Conservation (phyloP, 1,140 invertebrate species). For the Bombyx mandarina region DNA sequence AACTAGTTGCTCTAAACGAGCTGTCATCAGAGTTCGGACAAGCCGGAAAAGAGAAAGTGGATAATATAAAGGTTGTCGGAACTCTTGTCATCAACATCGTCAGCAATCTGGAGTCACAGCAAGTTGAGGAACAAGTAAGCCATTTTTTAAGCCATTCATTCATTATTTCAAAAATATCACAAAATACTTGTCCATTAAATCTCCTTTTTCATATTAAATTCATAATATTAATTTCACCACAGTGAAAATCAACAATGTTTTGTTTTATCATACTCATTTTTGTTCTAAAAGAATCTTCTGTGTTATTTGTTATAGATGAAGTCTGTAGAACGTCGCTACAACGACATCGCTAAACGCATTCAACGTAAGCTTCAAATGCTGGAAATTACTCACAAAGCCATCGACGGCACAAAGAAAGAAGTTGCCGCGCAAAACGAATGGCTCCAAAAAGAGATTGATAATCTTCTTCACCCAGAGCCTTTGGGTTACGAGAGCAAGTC, state of each 20-base stretch:
- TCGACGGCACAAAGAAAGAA: slow-evolving; percentile 81
- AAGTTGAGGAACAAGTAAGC: slow-evolving; percentile 87
- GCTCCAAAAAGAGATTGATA: slow-evolving; percentile 82
- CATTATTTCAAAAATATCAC: no score
- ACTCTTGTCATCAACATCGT: slow-evolving; percentile 82
- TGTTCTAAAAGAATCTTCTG: neutral
- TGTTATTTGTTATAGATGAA: slow-evolving; percentile 74
- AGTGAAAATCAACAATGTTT: no score
- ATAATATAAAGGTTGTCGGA: slow-evolving; percentile 78
- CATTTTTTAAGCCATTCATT: neutral
- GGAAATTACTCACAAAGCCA: slow-evolving; percentile 84
- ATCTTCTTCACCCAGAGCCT: slow-evolving; percentile 76
- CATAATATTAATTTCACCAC: no score
- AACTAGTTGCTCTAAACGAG: slow-evolving; percentile 79
- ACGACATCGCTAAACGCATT: slow-evolving; percentile 86
- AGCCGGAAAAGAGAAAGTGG: slow-evolving; percentile 77
- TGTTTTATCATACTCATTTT: no score
- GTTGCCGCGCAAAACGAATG: slow-evolving; percentile 84
- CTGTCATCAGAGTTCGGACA: slow-evolving; percentile 76
- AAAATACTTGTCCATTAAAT: no score
- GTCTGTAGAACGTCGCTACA: slow-evolving; percentile 84
- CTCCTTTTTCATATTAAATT: no score
- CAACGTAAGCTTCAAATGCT: slow-evolving; percentile 86
- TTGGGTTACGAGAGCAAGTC: slow-evolving; percentile 83
- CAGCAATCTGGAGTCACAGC: slow-evolving; percentile 89